Evolutionary conservation across 2,888 invertebrate species (phyloP).

Genomic region (Epistrophella euchroma): DNA sequence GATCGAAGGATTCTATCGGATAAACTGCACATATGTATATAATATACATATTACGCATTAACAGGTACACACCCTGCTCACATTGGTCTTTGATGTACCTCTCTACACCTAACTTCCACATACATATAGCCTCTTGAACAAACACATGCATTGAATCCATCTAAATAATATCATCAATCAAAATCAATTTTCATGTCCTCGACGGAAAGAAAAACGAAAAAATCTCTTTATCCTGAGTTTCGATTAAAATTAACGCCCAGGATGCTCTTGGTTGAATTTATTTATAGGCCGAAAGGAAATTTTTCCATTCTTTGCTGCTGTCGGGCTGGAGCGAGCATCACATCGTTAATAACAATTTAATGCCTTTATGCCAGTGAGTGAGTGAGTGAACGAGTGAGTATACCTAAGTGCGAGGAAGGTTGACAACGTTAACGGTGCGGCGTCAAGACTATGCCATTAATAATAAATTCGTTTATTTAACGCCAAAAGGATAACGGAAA

Average conservation of each 20-base stretch:
- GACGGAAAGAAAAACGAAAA: conserved; percentile 10
- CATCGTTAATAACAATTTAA: conserved; percentile 71
- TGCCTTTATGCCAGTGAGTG: conserved; percentile 25
- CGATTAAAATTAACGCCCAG: conserved; percentile 41
- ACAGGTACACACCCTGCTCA: conserved; percentile 15
- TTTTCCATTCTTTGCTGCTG: neutral
- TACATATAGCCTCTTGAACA: neutral
- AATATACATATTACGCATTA: neutral
- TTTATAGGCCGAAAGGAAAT: conserved; percentile 53
- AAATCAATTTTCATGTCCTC: conserved; percentile 66
- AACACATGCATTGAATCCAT: conserved; percentile 29
- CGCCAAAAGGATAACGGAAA: conserved; percentile 47
- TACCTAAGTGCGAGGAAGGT: neutral
- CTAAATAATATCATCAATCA: conserved; percentile 68
- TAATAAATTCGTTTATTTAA: conserved; percentile 66
- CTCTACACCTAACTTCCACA: neutral
- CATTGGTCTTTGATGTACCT: neutral
- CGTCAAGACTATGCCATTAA: conserved; percentile 44
- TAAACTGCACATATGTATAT: conserved; percentile 22
- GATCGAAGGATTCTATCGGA: conserved; percentile 58
- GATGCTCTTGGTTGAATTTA: conserved; percentile 24
- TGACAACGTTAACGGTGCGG: neutral
- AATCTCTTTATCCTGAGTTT: conserved; percentile 28
- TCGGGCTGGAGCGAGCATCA: conserved; percentile 30
- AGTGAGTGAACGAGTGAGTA: neutral